Base-by-base conservation (phyloP, 2,797 vertebrate species). In the Margarornis squamiger region DNA sequence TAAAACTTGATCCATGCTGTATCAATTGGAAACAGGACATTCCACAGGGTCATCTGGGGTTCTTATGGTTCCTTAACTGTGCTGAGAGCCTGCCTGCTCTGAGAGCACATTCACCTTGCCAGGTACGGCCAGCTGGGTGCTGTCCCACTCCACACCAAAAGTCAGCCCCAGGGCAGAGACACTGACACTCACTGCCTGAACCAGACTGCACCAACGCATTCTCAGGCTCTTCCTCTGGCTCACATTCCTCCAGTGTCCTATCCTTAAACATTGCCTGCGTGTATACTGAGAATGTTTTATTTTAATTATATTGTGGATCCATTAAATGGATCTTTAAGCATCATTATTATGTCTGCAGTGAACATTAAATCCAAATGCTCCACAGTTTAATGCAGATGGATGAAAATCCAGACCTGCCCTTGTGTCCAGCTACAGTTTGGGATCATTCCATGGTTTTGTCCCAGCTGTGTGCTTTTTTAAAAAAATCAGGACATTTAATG, bases 391-490 rank as follows among this genome's bases (percentile, higher is more conserved):
- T 1, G 6, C 78, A 85, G 75, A 93, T 27, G 65, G 80, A 49
- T 48, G 13, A 84, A 94, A 95, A 79, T 23, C 49, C 34, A 65
- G 36, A 87, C 16, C 41, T 59, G 84, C 10, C 29, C 15, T 57
- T 21, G 8, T 45, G 62, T 90, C 29, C 63, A 91, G 63, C 68
- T 91, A n/a, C 36, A 68, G 21, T 51, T 65, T 92, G 89, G 78
- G 85, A 77, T 36, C 34, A 29, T 92, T 88, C 68, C 72, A 86
- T 43, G 12, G 10, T 62, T 94, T 83, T 66, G 34, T 83, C 65
- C 62, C 92, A 97, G 95, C 78, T 88, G 87, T 49, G 46, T 78
- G 24, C 36, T 90, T 89, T 71, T 67, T 62, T 65, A 23, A 43
- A 82, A 91, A 83, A 83, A 36, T 14, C 59, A 91, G 54, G 87